phyloP scores from a whole-genome alignment of 2,797 vertebrate species.

The Carapus acus region DNA sequence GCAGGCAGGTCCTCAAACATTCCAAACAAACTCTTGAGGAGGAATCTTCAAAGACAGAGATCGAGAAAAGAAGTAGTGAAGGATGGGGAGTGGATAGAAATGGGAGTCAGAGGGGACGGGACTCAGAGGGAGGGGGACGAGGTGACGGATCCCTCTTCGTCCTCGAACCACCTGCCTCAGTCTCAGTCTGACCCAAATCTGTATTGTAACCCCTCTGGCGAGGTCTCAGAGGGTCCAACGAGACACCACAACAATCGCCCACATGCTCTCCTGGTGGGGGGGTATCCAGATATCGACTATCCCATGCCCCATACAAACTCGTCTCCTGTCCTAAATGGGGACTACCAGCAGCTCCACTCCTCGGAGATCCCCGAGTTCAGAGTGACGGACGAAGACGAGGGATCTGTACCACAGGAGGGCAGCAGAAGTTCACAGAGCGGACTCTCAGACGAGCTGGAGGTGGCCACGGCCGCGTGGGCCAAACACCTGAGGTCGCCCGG shows the following conservation, averaged over 20 bases:
- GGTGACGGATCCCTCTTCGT: conserved; percentile 19
- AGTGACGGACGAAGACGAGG: not conserved
- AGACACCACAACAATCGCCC: conserved; percentile 23
- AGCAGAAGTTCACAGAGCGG: conserved; percentile 29
- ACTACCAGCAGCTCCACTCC: conserved; percentile 11
- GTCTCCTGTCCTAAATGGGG: conserved; percentile 9
- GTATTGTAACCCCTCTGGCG: conserved; percentile 1
- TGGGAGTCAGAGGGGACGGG: conserved; percentile 12
- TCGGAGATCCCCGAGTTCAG: conserved; percentile 7
- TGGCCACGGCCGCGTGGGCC: conserved; percentile 22
- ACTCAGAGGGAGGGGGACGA: conserved; percentile 31
- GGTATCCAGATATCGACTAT: conserved; percentile 61
- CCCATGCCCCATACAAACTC: conserved; percentile 30
- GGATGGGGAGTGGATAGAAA: conserved; percentile 46
- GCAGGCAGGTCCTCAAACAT: not conserved
- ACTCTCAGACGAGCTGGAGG: conserved; percentile 34
- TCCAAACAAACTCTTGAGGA: not conserved
- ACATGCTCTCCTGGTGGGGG: conserved; percentile 30
- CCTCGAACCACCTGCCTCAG: conserved; percentile 30
- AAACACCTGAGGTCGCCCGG: conserved; percentile 56
- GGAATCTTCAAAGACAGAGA: not conserved
- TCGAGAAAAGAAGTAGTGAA: conserved; percentile 7
- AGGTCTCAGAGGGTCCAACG: conserved; percentile 4
- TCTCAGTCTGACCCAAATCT: conserved; percentile 17
- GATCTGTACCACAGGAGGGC: conserved; percentile 14